Evolutionary conservation across 2,113 vertebrate genomes (phyloP).

Genomic region (Nymphicus hollandicus): DNA sequence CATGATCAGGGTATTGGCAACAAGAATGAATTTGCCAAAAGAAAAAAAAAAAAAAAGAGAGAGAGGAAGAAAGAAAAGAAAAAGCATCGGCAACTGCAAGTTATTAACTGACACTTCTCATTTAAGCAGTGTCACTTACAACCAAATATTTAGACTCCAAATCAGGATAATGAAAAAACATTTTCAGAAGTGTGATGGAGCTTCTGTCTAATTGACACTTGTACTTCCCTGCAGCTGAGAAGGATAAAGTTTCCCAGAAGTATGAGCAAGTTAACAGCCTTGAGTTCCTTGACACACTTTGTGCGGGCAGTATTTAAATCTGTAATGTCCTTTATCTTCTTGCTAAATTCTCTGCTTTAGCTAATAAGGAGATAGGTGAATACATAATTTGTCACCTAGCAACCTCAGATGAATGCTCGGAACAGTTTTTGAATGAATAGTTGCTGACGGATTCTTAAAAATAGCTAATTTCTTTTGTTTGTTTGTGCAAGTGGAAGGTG

Average conservation of each 20-base stretch:
- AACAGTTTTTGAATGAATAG: slow-evolving; percentile 22
- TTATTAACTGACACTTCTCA: slow-evolving; percentile 48
- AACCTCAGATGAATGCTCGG: background rate
- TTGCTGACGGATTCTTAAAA: background rate
- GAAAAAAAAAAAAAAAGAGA: background rate
- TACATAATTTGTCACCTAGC: slow-evolving; percentile 3
- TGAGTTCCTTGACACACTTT: background rate
- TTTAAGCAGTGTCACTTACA: slow-evolving; percentile 33
- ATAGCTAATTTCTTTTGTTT: slow-evolving; percentile 3
- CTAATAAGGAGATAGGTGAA: background rate
- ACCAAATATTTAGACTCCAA: slow-evolving; percentile 59
- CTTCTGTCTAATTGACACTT: slow-evolving; percentile 32
- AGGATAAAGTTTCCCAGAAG: slow-evolving; percentile 8
- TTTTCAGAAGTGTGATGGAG: slow-evolving; percentile 21
- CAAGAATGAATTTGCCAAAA: background rate
- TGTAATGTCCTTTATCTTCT: background rate
- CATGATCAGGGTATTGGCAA: background rate
- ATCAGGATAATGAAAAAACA: slow-evolving; percentile 54
- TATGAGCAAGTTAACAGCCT: background rate
- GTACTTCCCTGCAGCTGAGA: background rate
- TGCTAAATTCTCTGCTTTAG: background rate
- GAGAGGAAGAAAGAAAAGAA: background rate
- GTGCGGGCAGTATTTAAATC: background rate
- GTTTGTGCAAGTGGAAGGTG: slow-evolving; percentile 37
- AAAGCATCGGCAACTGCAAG: background rate